A percentile compares a stretch with the other conserved stretches of the same genome.
Evolutionary conservation across 2,113 vertebrate genomes (phyloP).

Genomic region (Eptesicus fuscus): DNA sequence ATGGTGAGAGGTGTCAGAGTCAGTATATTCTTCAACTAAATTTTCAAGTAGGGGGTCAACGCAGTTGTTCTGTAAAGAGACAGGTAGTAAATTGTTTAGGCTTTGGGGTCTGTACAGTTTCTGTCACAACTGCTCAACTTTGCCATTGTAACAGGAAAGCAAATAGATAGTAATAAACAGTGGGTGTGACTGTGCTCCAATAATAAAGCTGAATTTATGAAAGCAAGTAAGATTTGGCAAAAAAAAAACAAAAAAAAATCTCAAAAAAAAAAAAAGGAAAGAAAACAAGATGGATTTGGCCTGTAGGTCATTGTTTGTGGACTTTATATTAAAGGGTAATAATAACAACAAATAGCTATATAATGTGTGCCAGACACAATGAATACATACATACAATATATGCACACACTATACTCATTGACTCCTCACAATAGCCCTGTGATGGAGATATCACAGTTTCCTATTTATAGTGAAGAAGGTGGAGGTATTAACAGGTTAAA

Average conservation of each 20-base stretch:
- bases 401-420: neutral
- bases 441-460: neutral
- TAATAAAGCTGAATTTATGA: neutral
- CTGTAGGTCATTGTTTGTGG: neutral
- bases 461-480: neutral
- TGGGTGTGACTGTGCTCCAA: neutral
- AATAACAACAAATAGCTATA: neutral
- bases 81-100: neutral
- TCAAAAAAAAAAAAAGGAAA: neutral
- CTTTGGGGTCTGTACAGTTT: rapidly evolving
- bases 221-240: neutral
- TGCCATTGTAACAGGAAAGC: neutral
- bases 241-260: too few relatives aligned
- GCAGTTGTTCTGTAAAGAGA: neutral
- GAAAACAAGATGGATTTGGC: neutral
- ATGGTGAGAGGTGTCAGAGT: neutral
- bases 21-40: neutral
- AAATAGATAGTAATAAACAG: neutral
- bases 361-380: neutral
- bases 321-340: neutral
- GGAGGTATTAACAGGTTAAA: neutral
- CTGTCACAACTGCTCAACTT: neutral
- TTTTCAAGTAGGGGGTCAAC: neutral
- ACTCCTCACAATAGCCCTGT: neutral
- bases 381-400: too few relatives aligned